These are phyloP conservation scores for Steatornis caripensis DNA, from an alignment of 2,113 vertebrate genomes.

Conservation along the genomic window DNA sequence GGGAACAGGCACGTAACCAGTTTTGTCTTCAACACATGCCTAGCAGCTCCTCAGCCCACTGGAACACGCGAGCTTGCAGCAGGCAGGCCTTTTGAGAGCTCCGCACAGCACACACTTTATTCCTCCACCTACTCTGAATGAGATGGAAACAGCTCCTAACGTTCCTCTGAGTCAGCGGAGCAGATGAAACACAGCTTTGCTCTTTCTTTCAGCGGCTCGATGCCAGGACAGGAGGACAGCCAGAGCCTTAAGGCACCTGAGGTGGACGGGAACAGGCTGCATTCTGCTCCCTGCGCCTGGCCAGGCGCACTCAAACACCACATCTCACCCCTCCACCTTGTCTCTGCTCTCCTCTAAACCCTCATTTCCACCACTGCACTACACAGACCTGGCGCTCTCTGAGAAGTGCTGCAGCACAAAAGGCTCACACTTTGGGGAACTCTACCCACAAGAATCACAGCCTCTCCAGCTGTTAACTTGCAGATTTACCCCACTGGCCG, in stretches of 20 bases:
- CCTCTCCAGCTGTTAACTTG: neutral
- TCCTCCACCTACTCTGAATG: slow-evolving; percentile 36
- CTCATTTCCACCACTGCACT: neutral
- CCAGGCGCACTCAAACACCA: neutral
- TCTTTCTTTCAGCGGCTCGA: slow-evolving; percentile 31
- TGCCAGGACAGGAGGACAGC: slow-evolving; percentile 45
- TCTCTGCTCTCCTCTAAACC: neutral
- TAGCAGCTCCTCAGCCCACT: slow-evolving; percentile 14
- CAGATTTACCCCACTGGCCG: neutral
- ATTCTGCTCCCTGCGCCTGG: neutral
- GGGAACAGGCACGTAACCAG: neutral
- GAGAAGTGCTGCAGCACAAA: neutral
- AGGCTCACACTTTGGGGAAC: neutral
- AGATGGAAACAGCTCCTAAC: slow-evolving; percentile 33
- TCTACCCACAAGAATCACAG: neutral
- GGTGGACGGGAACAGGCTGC: neutral
- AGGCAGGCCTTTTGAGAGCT: slow-evolving; percentile 12
- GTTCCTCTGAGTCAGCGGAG: slow-evolving; percentile 31
- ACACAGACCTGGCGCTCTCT: rapidly evolving
- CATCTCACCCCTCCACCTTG: neutral
- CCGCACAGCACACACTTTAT: slow-evolving; percentile 8
- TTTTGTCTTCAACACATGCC: neutral
- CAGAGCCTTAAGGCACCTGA: neutral
- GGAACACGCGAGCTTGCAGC: slow-evolving; percentile 14
- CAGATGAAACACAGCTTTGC: slow-evolving; percentile 52